Percentiles rank a stretch among this genome's conserved stretches.
phyloP scores from a whole-genome alignment of 1,140 invertebrate genomes.

The Varroa destructor region DNA sequence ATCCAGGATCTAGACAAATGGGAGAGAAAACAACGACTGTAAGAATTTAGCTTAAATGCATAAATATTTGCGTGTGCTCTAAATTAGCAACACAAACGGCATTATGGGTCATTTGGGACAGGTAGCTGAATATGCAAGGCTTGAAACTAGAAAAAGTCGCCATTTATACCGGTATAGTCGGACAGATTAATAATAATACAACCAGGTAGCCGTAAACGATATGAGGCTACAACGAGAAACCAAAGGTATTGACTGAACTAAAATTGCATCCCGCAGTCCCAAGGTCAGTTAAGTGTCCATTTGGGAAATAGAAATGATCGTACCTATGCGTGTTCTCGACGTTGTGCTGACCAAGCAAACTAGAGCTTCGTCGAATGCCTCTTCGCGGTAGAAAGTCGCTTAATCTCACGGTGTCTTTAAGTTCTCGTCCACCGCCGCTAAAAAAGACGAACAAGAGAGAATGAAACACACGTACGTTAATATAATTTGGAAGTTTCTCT shows the following conservation, averaged over 20 bases:
- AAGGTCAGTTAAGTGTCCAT: too few species aligned
- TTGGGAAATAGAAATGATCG: not conserved
- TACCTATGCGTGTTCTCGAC: slow-evolving; percentile 14
- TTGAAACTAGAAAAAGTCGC: not conserved
- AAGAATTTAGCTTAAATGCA: not conserved
- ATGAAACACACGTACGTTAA: not conserved
- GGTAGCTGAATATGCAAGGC: not conserved
- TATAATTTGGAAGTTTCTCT: not conserved
- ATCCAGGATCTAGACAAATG: slow-evolving; percentile 33
- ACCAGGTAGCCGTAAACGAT: too few species aligned
- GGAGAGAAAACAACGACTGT: not conserved
- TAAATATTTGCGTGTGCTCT: not conserved
- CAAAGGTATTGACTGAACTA: too few species aligned
- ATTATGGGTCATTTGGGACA: not conserved
- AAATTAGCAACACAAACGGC: not conserved
- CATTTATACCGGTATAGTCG: too few species aligned
- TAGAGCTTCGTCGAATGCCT: slow-evolving; percentile 1
- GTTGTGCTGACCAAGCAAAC: slow-evolving; percentile 13
- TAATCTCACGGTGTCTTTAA: slow-evolving; percentile 1
- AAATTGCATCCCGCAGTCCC: too few species aligned
- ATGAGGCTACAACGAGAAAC: too few species aligned
- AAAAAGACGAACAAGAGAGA: not conserved
- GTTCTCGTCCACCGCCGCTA: not conserved
- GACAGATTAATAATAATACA: too few species aligned
- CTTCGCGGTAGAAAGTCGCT: slow-evolving; percentile 14